These are phyloP conservation scores for Tinamus major DNA, from an alignment of 2,797 vertebrate genomes.

Conservation along the genomic window DNA sequence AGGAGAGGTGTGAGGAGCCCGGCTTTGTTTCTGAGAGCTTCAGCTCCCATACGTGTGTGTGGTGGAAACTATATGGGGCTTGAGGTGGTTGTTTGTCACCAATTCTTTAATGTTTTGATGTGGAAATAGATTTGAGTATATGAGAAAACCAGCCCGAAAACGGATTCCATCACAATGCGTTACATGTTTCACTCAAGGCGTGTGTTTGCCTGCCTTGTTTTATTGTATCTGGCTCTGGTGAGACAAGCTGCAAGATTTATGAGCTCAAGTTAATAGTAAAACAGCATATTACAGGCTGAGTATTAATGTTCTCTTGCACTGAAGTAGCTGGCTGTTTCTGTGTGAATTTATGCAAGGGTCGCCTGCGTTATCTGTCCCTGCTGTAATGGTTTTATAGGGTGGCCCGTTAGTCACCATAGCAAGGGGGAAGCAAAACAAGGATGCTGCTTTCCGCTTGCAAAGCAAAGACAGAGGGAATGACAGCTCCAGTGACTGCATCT, in stretches of 20 bases:
- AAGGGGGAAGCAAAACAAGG: constrained; percentile 3
- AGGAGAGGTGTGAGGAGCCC: neutral
- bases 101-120: constrained; percentile 14
- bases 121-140: neutral
- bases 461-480: constrained; percentile 23
- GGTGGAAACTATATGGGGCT: neutral
- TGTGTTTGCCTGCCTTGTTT: neutral
- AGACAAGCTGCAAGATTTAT: constrained; percentile 54
- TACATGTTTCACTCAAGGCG: neutral
- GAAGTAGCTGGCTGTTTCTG: constrained; percentile 31
- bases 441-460: constrained; percentile 1
- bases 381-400: neutral
- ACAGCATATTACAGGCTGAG: constrained; percentile 4
- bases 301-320: constrained; percentile 7
- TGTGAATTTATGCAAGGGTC: constrained; percentile 4
- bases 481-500: neutral
- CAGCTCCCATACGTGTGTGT: neutral
- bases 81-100: neutral
- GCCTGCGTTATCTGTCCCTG: neutral
- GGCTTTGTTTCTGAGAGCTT: neutral
- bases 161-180: neutral
- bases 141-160: neutral
- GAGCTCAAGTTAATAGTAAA: constrained; percentile 58
- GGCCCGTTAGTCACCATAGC: neutral
- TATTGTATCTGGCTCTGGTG: constrained; percentile 48